Evolutionary conservation across 2,888 invertebrate species (phyloP).

Genomic region (Chloroclysta siterata): DNA sequence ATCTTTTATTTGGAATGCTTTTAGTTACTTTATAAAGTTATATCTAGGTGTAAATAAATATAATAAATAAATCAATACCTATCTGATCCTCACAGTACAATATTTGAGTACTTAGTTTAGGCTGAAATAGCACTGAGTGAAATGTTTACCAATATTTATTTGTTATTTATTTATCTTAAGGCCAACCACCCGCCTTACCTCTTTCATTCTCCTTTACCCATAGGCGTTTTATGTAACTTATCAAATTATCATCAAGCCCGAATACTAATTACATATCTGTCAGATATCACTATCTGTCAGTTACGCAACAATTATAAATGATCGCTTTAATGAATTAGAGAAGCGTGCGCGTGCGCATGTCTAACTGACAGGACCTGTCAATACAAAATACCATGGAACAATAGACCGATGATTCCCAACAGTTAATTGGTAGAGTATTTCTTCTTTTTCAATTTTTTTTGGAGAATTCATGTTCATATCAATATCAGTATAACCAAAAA

Average conservation of each 20-base stretch:
- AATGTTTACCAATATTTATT: background rate
- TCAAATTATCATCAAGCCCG: slow-evolving; percentile 19
- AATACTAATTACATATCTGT: slow-evolving; percentile 29
- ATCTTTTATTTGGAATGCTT: no score
- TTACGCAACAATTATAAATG: slow-evolving; percentile 50
- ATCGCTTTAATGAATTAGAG: slow-evolving; percentile 41
- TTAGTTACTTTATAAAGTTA: no score
- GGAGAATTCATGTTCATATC: background rate
- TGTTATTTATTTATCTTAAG: background rate
- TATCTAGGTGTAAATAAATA: no score
- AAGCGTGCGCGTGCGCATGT: slow-evolving; percentile 33
- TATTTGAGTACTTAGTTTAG: background rate
- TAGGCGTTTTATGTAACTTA: slow-evolving; percentile 24
- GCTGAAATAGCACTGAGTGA: background rate
- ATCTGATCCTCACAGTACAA: background rate
- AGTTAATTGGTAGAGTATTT: slow-evolving; percentile 7
- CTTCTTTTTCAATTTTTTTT: background rate
- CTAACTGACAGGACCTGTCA: slow-evolving; percentile 26
- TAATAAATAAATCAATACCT: no score
- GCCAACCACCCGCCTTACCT: background rate
- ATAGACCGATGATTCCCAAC: slow-evolving; percentile 12
- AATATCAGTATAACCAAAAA: no score
- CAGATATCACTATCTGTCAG: slow-evolving; percentile 44
- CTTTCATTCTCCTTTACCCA: slow-evolving; percentile 2
- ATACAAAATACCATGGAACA: slow-evolving; percentile 26